Evolutionary conservation across 2,113 vertebrate species (phyloP).

Genomic region (Grammomys dolichurus): DNA sequence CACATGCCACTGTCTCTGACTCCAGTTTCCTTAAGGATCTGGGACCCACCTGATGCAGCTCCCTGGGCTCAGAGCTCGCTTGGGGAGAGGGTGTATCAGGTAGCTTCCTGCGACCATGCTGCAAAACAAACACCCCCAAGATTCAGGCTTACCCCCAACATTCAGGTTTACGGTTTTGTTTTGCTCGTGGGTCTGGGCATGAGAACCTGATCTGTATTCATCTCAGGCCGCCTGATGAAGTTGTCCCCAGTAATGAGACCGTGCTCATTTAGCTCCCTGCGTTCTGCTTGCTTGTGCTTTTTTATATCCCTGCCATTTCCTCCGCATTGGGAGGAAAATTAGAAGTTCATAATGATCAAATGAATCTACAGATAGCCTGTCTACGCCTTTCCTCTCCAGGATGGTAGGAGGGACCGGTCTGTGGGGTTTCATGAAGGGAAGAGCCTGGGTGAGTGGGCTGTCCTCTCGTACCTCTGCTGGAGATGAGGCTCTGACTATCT

Average conservation of each 20-base stretch:
- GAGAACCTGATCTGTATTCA: not conserved
- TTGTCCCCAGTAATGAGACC: slow-evolving; percentile 70
- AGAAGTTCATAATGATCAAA: slow-evolving; percentile 74
- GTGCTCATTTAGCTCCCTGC: not conserved
- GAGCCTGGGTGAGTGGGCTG: not conserved
- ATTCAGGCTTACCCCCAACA: not conserved
- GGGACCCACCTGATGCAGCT: not conserved
- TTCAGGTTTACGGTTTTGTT: not conserved
- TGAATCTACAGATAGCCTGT: slow-evolving; percentile 66
- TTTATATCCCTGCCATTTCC: slow-evolving; percentile 75
- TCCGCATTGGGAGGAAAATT: slow-evolving; percentile 80
- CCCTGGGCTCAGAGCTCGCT: not conserved
- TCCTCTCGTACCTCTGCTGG: fast-evolving
- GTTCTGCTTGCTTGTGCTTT: not conserved
- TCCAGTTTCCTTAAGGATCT: not conserved
- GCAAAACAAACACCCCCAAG: not conserved
- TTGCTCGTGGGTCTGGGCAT: not conserved
- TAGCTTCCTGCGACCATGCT: fast-evolving
- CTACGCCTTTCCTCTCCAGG: fast-evolving
- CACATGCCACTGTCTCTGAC: not conserved
- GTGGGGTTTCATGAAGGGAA: not conserved
- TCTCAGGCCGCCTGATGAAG: slow-evolving; percentile 75
- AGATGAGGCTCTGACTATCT: not conserved
- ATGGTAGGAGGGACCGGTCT: not conserved
- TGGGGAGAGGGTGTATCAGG: too few species aligned